phyloP scores from a whole-genome alignment of 2,113 vertebrate species.

The Elgaria multicarinata region DNA sequence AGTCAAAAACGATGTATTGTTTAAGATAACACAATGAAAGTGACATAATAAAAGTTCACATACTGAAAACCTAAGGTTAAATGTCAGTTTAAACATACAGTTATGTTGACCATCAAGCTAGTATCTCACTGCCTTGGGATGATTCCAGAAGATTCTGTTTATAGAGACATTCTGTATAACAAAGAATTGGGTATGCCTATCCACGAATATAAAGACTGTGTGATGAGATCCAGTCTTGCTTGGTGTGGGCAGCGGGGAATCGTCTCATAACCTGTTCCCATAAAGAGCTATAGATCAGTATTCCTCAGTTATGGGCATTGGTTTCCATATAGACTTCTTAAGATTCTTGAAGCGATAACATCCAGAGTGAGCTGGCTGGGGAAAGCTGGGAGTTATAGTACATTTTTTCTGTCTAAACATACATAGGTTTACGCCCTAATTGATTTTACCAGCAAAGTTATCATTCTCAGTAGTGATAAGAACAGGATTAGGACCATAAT shows the following conservation, averaged over 20 bases:
- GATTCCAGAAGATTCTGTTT: neutral
- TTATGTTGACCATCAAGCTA: neutral
- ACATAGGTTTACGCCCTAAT: neutral
- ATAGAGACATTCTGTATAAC: no score
- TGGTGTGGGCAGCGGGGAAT: neutral
- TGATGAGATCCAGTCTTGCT: neutral
- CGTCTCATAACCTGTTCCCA: neutral
- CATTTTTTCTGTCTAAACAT: no score
- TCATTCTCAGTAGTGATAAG: neutral
- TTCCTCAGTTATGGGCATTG: neutral
- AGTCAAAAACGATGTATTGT: neutral
- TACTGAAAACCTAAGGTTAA: neutral
- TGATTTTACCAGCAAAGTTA: neutral
- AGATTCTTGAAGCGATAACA: neutral
- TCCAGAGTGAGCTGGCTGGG: no score
- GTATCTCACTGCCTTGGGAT: neutral
- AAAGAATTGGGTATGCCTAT: neutral
- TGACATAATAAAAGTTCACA: neutral
- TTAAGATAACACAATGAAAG: neutral
- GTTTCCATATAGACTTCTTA: neutral
- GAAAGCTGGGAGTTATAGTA: no score
- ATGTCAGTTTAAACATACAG: neutral
- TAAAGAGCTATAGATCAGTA: no score
- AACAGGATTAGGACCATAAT: neutral
- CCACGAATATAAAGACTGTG: neutral